These are phyloP conservation scores for Julus scandinavius DNA, from an alignment of 2,888 invertebrate species.

Conservation along the genomic window DNA sequence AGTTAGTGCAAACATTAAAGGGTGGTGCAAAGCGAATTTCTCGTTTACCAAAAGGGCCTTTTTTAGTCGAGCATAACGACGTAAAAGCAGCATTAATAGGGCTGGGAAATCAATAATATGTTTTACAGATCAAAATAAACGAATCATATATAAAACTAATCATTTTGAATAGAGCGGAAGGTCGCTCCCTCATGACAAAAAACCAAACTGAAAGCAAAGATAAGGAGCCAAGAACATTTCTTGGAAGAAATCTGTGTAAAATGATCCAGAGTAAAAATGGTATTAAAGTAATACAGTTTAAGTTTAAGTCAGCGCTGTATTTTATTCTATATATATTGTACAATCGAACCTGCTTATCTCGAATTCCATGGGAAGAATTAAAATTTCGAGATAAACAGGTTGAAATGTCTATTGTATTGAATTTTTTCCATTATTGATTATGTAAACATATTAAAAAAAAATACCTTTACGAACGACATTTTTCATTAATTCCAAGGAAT, in stretches of 20 bases:
- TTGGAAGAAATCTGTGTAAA: background rate
- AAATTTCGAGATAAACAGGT: no score
- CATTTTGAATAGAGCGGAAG: background rate
- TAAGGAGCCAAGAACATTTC: background rate
- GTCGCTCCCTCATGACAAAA: background rate
- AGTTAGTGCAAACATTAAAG: background rate
- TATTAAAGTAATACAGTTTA: no score
- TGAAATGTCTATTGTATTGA: no score
- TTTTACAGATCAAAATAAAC: background rate
- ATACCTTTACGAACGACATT: no score
- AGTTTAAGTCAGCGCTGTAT: no score
- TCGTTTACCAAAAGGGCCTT: background rate
- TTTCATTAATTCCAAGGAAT: no score
- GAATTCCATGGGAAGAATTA: no score
- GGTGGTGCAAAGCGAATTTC: background rate
- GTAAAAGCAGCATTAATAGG: slow-evolving; percentile 1
- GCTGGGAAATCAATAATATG: background rate
- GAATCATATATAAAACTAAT: background rate
- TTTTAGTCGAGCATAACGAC: background rate
- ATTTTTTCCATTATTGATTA: no score
- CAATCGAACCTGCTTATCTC: no score
- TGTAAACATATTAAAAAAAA: no score
- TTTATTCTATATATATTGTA: no score
- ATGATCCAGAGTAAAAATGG: background rate
- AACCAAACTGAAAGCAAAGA: background rate